phyloP scores from a whole-genome alignment of 2,888 invertebrate genomes.

The Siphonodentalium dalli region DNA sequence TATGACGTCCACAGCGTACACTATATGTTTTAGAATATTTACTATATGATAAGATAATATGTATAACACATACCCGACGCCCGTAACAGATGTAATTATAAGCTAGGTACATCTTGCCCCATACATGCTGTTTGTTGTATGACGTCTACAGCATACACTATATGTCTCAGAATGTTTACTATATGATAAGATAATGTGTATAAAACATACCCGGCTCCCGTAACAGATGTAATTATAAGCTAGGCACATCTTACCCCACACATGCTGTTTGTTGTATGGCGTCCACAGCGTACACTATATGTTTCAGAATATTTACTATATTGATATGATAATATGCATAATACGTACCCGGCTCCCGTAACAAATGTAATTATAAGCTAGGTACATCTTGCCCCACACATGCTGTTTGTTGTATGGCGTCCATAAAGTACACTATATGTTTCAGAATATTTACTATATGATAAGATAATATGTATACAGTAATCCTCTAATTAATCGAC shows the following conservation, averaged over 20 bases:
- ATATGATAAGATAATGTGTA: not conserved
- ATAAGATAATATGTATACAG: too few species aligned
- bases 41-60: too few species aligned
- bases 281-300: constrained; percentile 91
- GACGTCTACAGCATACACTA: constrained; percentile 94
- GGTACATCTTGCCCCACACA: constrained; percentile 85
- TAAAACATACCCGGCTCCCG: constrained; percentile 91
- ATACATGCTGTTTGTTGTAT: constrained; percentile 87
- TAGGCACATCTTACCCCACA: constrained; percentile 86
- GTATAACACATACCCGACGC: constrained; percentile 91
- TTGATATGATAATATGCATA: too few species aligned
- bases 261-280: constrained; percentile 90
- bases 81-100: constrained; percentile 95
- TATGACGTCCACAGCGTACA: constrained; percentile 95
- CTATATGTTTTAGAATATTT: constrained; percentile 80
- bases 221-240: constrained; percentile 96
- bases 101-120: constrained; percentile 89
- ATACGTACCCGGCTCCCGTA: constrained; percentile 94
- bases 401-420: constrained; percentile 93
- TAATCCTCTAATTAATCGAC: too few species aligned
- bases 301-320: too few species aligned
- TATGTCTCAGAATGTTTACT: too few species aligned
- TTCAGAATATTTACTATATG: too few species aligned
- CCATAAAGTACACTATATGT: constrained; percentile 87
- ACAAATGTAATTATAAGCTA: constrained; percentile 94